phyloP scores from a whole-genome alignment of 2,113 vertebrate species.

The Hypomesus transpacificus region DNA sequence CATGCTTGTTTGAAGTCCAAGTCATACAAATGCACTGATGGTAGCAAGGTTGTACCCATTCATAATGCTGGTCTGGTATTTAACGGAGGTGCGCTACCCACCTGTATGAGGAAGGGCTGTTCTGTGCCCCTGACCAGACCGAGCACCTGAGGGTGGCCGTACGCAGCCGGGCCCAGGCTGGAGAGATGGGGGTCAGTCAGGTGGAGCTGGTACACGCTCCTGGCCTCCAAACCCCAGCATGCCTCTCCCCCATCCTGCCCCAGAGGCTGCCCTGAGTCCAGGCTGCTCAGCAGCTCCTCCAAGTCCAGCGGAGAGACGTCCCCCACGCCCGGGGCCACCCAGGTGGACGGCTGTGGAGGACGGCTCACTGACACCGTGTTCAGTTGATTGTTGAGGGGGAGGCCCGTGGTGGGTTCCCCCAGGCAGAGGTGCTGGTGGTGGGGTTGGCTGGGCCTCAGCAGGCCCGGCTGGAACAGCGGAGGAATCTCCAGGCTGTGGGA shows the following conservation, averaged over 20 bases:
- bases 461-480: conserved; percentile 46
- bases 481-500: conserved; percentile 50
- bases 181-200: neutral
- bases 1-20: neutral
- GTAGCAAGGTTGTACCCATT: too few species aligned
- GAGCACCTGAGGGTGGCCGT: neutral
- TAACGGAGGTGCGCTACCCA: neutral
- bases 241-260: neutral
- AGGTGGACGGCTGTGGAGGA: conserved; percentile 59
- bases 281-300: conserved; percentile 72
- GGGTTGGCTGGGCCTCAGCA: conserved; percentile 31
- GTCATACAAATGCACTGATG: neutral
- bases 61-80: too few species aligned
- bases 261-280: conserved; percentile 50
- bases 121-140: neutral
- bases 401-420: conserved; percentile 48
- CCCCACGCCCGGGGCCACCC: conserved; percentile 47
- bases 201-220: neutral
- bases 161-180: neutral
- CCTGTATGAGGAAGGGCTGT: neutral
- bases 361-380: conserved; percentile 32
- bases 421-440: conserved; percentile 55
- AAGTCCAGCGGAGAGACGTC: conserved; percentile 61
- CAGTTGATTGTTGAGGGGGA: conserved; percentile 31
- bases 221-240: neutral